A percentile compares a stretch with the other conserved stretches of the same genome.
These are phyloP conservation scores for Bombus polaris DNA, from an alignment of 1,140 invertebrate genomes.

Conservation along the genomic window DNA sequence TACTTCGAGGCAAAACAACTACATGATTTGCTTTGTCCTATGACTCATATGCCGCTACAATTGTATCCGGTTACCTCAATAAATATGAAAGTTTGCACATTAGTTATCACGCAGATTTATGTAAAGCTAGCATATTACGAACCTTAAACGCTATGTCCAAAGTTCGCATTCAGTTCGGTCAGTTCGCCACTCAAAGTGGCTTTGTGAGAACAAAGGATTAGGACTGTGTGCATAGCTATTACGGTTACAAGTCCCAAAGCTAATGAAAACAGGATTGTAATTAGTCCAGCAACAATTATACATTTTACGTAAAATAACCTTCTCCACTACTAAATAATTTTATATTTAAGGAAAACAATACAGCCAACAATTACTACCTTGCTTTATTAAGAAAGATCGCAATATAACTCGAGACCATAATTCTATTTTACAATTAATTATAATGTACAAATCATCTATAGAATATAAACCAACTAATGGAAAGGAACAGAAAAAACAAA, in stretches of 20 bases:
- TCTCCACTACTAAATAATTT: not conserved
- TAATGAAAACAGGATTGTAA: slow-evolving; percentile 52
- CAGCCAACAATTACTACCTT: not conserved
- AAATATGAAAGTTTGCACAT: slow-evolving; percentile 17
- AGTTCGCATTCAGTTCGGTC: slow-evolving; percentile 46
- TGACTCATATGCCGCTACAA: too few species aligned
- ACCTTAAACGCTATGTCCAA: slow-evolving; percentile 12
- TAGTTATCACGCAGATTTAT: slow-evolving; percentile 30
- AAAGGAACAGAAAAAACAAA: not conserved
- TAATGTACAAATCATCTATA: not conserved
- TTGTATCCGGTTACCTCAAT: not conserved
- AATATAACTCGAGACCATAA: not conserved
- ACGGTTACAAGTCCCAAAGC: slow-evolving; percentile 30
- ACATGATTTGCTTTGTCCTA: too few species aligned
- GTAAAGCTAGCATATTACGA: slow-evolving; percentile 42
- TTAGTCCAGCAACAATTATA: slow-evolving; percentile 32
- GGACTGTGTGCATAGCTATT: slow-evolving; percentile 30
- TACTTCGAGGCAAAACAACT: too few species aligned
- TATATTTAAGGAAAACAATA: not conserved
- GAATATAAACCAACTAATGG: not conserved
- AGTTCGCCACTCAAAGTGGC: slow-evolving; percentile 42
- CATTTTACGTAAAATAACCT: slow-evolving; percentile 29
- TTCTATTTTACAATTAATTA: not conserved
- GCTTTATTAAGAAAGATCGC: not conserved
- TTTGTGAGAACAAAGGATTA: slow-evolving; percentile 50